Evolutionary conservation across 2,797 vertebrate genomes (phyloP).

Genomic region (Chelonia mydas): DNA sequence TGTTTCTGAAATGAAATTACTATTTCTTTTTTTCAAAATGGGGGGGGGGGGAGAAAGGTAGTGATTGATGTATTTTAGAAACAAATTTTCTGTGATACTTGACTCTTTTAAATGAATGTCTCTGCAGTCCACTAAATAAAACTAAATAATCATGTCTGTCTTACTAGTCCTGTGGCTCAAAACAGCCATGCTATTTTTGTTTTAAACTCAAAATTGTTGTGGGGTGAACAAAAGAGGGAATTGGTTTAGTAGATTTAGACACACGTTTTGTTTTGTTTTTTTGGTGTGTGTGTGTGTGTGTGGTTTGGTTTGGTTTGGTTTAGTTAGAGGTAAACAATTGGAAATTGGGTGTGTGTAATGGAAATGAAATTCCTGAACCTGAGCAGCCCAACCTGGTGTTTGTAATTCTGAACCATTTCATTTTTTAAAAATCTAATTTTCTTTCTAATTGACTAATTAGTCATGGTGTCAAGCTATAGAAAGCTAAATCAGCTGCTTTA

Average conservation of each 20-base stretch:
- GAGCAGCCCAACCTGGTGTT: not conserved
- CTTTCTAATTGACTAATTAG: not conserved
- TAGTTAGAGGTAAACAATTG: not conserved
- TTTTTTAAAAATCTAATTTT: not conserved
- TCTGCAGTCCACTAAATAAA: not conserved
- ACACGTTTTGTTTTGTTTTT: not conserved
- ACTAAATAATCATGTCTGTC: not conserved
- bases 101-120: not conserved
- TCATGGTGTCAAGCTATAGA: not conserved
- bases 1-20: not conserved
- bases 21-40: not conserved
- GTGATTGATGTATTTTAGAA: not conserved
- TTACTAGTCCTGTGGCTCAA: not conserved
- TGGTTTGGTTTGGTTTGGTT: too few relatives aligned
- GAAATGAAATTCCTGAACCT: not conserved
- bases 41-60: not conserved
- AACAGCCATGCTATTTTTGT: not conserved
- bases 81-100: not conserved
- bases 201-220: slow-evolving; percentile 1
- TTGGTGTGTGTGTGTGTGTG: not conserved
- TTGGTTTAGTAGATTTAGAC: fast-evolving
- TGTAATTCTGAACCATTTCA: not conserved
- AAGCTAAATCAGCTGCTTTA: not conserved
- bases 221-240: not conserved
- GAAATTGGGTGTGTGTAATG: not conserved